phyloP scores from a whole-genome alignment of 2,888 invertebrate species.

The Microdon myrmicae region DNA sequence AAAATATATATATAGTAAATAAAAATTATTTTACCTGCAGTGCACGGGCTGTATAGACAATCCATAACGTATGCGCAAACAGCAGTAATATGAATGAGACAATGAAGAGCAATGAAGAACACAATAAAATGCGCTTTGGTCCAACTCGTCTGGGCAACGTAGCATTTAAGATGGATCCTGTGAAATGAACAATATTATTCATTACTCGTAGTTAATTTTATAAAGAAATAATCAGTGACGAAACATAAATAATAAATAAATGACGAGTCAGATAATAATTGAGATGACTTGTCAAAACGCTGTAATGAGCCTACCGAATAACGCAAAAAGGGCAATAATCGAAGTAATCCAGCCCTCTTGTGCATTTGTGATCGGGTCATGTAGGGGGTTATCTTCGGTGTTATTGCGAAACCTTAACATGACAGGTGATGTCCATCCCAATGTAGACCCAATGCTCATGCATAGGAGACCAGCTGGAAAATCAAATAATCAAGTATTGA shows the following conservation, averaged over 20 bases:
- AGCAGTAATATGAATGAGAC: constrained; percentile 77
- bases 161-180: constrained; percentile 78
- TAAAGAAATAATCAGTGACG: background rate
- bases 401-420: constrained; percentile 70
- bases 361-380: constrained; percentile 67
- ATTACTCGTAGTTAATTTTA: background rate
- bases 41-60: constrained; percentile 68
- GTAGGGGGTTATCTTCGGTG: constrained; percentile 63
- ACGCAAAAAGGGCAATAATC: constrained; percentile 68
- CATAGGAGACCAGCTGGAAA: too few species aligned
- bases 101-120: constrained; percentile 74
- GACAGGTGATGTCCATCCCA: constrained; percentile 82
- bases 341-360: constrained; percentile 81
- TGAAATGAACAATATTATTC: background rate
- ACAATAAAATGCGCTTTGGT: constrained; percentile 75
- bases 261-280: too few species aligned
- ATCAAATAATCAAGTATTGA: background rate
- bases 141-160: constrained; percentile 74
- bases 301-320: constrained; percentile 8
- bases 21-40: constrained; percentile 55
- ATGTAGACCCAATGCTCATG: too few species aligned
- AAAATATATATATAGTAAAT: background rate
- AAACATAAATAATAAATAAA: background rate
- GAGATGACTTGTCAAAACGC: too few species aligned
- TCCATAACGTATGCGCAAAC: constrained; percentile 71